Conservation (phyloP, 2,113 vertebrate species). For the Callocephalon fimbriatum region DNA sequence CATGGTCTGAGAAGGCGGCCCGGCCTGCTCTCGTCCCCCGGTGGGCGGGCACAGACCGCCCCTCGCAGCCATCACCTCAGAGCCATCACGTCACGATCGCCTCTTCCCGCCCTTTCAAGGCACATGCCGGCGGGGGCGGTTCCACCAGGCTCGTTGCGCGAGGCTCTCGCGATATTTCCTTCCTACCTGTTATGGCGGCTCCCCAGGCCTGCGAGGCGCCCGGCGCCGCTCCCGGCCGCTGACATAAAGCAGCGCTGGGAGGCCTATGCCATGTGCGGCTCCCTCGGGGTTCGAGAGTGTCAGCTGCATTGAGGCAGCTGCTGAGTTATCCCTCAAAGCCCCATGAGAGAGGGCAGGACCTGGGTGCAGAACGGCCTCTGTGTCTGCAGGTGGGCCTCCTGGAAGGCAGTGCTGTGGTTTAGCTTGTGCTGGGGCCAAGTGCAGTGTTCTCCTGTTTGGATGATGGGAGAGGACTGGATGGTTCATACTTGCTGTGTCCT, state of each 20-base stretch:
- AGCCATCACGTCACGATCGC: too few relatives aligned
- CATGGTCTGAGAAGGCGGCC: too few relatives aligned
- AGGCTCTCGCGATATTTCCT: too few relatives aligned
- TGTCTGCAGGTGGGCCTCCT: accelerated
- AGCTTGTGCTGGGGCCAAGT: background rate
- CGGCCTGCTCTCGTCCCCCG: accelerated
- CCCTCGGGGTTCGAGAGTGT: too few relatives aligned
- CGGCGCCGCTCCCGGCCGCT: too few relatives aligned
- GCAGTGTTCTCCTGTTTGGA: accelerated
- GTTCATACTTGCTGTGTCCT: accelerated
- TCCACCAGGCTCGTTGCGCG: too few relatives aligned
- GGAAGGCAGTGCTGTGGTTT: too few relatives aligned
- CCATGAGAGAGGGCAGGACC: background rate
- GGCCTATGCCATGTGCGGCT: background rate
- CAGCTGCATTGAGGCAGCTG: accelerated
- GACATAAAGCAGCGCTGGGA: background rate
- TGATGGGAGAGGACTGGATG: too few relatives aligned
- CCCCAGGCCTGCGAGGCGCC: too few relatives aligned
- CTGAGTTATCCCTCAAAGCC: accelerated
- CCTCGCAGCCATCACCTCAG: too few relatives aligned
- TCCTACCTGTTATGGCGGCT: too few relatives aligned
- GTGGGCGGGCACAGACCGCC: background rate
- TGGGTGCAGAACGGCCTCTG: too few relatives aligned
- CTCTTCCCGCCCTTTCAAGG: background rate
- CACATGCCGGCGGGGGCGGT: background rate